phyloP scores from a whole-genome alignment of 2,113 vertebrate genomes.

The Vireo altiloquus region DNA sequence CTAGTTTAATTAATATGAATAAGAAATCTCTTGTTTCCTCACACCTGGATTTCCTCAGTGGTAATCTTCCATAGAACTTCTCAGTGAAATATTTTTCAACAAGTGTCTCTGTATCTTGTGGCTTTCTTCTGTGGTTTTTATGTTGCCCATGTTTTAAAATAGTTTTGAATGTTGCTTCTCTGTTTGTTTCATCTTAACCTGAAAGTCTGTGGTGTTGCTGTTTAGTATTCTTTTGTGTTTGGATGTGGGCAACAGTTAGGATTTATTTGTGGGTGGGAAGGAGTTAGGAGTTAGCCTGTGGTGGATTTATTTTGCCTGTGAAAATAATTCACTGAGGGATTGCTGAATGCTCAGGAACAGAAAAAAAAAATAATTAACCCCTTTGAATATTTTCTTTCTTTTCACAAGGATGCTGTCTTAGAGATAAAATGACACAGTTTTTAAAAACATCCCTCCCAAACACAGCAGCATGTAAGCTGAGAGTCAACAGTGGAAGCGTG shows the following conservation, averaged over 20 bases:
- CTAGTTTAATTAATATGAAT: background rate
- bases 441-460: background rate
- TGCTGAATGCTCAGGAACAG: background rate
- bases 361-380: background rate
- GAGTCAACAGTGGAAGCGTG: background rate
- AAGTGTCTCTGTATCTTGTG: background rate
- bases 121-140: background rate
- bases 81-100: background rate
- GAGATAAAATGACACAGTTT: background rate
- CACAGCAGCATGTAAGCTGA: background rate
- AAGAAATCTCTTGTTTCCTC: background rate
- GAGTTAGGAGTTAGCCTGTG: background rate
- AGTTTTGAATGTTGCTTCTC: background rate
- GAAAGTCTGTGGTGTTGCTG: background rate
- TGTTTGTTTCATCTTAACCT: background rate
- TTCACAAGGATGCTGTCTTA: background rate
- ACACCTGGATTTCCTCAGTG: background rate
- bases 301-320: slow-evolving; percentile 12
- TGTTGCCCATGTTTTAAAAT: background rate
- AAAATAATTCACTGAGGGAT: background rate
- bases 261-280: background rate
- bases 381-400: background rate
- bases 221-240: background rate
- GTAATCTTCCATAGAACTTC: background rate
- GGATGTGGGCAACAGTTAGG: background rate